Base-by-base conservation (phyloP, 2,888 invertebrate genomes). In the Melikaiella ostensackeni region DNA sequence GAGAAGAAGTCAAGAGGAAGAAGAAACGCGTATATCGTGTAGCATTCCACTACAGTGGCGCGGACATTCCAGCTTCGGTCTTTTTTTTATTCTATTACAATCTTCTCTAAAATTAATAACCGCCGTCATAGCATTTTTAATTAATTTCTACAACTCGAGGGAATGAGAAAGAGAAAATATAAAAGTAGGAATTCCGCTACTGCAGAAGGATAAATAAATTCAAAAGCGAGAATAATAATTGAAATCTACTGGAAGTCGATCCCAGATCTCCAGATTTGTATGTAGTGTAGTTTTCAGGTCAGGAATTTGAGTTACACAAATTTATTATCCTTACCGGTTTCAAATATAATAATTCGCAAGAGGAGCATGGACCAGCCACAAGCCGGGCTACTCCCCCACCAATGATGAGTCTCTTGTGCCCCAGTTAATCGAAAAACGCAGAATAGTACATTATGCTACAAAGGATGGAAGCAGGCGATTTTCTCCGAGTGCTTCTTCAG, bases 11-110 rank as follows among this genome's bases (percentile, higher is more conserved):
- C 64, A 59, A 76, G 66, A 76, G 42, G n/a, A 70, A 46, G 42
- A 61, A 76, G 66, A 55, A 55, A 30, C 27, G 30, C 42, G 70
- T 75, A 77, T 77, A 79, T 77, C 75, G 46, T 46, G 74, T 77
- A 27, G 77, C 74, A 79, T 77, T 79, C 79, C 77, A 74, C 55
- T 77, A 77, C 63, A 73, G 57, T 64, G 75, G 76, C 79, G 77
- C 57, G 74, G 64, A 77, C 73, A 77, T 70, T 70, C 50, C 70
- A 70, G 46, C 50, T 70, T 70, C 30, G n/a, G 50, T 30, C 30
- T 70, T 70, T 50, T n/a, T 46, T 50, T 50, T n/a, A 27, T 30
- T 30, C 11, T 8, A 1, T 30, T 50, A 50, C 11, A 70, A 70
- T 70, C 19, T 70, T 27, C 70, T 70, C 19, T 19, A 70, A 46